Conservation (phyloP, 2,113 vertebrate species). For the sheep (Ovis aries) region ARS-UI_Ramb_v3.0 NC_056056.1:19979501-19980000, state of each 20-base stretch:
- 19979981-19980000: not conserved
- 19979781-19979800: not conserved
- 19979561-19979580: rapidly evolving
- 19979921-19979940: not conserved
- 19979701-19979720: not conserved
- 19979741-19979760: too few species aligned
- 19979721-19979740: not conserved
- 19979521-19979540: not conserved
- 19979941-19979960: rapidly evolving
- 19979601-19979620: rapidly evolving
- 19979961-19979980: not conserved
- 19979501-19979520: not conserved
- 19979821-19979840: not conserved
- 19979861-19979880: not conserved
- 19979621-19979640: not conserved
- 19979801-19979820: not conserved
- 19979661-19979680: rapidly evolving
- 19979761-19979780: not conserved
- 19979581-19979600: not conserved
- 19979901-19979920: not conserved
- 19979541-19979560: rapidly evolving
- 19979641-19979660: rapidly evolving
- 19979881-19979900: not conserved
- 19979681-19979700: not conserved
- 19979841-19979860: not conserved